These are phyloP conservation scores for Myoxocephalus aenaeus DNA, from an alignment of 2,797 vertebrate species.

Conservation along the genomic window DNA sequence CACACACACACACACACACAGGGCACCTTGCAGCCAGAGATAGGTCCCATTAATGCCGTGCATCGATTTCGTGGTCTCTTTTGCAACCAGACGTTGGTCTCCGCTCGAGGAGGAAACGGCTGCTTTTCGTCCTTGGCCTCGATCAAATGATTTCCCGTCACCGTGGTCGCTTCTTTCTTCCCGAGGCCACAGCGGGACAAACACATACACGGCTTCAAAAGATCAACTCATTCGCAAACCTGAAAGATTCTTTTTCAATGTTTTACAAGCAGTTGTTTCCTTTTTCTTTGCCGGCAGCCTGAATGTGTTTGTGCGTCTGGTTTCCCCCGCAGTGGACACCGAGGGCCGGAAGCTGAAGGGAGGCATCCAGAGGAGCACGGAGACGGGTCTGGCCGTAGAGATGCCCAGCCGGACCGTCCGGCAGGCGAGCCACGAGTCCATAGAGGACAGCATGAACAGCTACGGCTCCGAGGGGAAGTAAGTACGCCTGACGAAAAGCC, in stretches of 20 bases:
- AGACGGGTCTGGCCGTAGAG: conserved; percentile 96
- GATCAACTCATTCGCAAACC: neutral
- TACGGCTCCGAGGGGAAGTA: conserved; percentile 99
- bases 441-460: conserved; percentile 99
- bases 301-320: neutral
- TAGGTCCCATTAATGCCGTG: conserved; percentile 30
- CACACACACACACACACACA: conserved; percentile 14
- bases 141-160: conserved; percentile 43
- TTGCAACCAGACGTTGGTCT: conserved; percentile 54
- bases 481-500: conserved; percentile 62
- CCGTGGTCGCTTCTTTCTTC: conserved; percentile 2
- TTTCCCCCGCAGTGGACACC: conserved; percentile 77
- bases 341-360: conserved; percentile 93
- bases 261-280: neutral
- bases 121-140: conserved; percentile 49
- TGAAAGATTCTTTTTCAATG: neutral
- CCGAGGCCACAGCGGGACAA: conserved; percentile 34
- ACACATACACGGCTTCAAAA: neutral
- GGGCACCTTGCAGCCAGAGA: conserved; percentile 43
- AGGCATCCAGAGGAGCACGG: conserved; percentile 95
- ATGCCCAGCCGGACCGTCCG: conserved; percentile 97
- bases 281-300: neutral
- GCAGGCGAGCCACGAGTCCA: conserved; percentile 98
- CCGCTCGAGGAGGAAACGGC: conserved; percentile 35
- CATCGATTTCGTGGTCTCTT: conserved; percentile 56